Percentiles rank a stretch among this genome's conserved stretches.
Conservation (phyloP, 2,888 invertebrate genomes). For the Apodemia duryi region DNA sequence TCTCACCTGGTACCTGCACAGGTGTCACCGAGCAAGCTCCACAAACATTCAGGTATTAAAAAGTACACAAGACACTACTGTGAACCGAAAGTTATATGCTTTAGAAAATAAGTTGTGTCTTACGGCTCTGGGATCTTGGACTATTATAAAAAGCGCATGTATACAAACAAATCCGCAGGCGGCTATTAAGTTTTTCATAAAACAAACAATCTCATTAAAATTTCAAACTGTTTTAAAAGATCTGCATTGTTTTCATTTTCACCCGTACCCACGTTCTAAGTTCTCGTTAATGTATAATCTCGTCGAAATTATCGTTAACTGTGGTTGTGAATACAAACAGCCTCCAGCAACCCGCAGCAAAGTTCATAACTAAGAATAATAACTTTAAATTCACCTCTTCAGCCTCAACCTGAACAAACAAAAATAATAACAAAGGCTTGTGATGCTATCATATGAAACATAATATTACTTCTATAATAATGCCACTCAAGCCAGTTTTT, state of each 20-base stretch:
- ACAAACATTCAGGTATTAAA: too few species aligned
- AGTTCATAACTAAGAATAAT: slow-evolving; percentile 21
- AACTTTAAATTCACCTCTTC: slow-evolving; percentile 10
- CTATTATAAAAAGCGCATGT: not conserved
- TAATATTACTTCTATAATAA: not conserved
- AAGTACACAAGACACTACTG: too few species aligned
- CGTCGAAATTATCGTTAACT: slow-evolving; percentile 1
- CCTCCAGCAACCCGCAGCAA: slow-evolving; percentile 17
- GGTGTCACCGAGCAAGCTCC: too few species aligned
- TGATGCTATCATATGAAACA: not conserved
- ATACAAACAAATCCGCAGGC: not conserved
- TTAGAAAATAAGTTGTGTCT: too few species aligned
- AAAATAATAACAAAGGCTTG: not conserved
- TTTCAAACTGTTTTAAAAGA: not conserved
- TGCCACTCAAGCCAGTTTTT: too few species aligned
- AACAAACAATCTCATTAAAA: not conserved
- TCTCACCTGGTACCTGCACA: too few species aligned
- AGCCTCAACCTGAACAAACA: not conserved
- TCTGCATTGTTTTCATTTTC: not conserved
- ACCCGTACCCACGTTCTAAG: slow-evolving; percentile 7
- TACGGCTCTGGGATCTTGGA: too few species aligned
- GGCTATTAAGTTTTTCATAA: not conserved
- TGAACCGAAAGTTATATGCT: too few species aligned
- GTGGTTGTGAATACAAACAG: slow-evolving; percentile 17
- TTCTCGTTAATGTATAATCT: slow-evolving; percentile 7